Evolutionary conservation across 2,888 invertebrate species (phyloP).

Genomic region (Dinocampus coccinellae): DNA sequence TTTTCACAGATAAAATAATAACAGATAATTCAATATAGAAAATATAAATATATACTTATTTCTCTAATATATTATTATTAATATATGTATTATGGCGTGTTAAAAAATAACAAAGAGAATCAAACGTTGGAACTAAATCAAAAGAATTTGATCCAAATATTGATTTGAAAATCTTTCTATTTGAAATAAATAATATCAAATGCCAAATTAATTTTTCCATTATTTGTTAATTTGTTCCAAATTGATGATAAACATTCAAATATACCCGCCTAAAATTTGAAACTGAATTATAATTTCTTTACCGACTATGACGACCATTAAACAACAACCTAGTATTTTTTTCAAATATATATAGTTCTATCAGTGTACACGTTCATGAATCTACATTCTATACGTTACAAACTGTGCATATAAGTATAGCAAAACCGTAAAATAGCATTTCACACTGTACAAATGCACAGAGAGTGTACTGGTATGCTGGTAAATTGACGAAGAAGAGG

Average conservation of each 20-base stretch:
- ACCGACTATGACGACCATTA: not conserved
- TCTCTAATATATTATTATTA: not conserved
- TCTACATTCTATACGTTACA: not conserved
- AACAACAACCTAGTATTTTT: not conserved
- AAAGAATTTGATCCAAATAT: not conserved
- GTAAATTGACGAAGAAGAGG: not conserved
- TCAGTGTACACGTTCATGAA: not conserved
- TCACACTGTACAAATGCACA: constrained; percentile 3
- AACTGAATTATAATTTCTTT: not conserved
- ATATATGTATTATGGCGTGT: not conserved
- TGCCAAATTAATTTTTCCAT: not conserved
- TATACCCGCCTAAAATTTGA: not conserved
- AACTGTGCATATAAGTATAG: not conserved
- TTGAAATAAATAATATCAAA: not conserved
- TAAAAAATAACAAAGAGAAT: not conserved
- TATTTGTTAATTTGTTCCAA: not conserved
- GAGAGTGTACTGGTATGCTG: not conserved
- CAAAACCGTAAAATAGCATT: constrained; percentile 11
- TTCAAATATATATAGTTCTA: too few relatives aligned
- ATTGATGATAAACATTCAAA: not conserved
- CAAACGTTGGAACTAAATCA: not conserved
- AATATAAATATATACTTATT: not conserved
- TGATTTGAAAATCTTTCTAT: not conserved
- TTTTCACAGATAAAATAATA: not conserved
- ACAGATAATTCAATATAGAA: not conserved